Percentiles rank a stretch among this genome's conserved stretches.
Conservation (phyloP, 1,140 invertebrate genomes). For the Diabrotica undecimpunctata region DNA sequence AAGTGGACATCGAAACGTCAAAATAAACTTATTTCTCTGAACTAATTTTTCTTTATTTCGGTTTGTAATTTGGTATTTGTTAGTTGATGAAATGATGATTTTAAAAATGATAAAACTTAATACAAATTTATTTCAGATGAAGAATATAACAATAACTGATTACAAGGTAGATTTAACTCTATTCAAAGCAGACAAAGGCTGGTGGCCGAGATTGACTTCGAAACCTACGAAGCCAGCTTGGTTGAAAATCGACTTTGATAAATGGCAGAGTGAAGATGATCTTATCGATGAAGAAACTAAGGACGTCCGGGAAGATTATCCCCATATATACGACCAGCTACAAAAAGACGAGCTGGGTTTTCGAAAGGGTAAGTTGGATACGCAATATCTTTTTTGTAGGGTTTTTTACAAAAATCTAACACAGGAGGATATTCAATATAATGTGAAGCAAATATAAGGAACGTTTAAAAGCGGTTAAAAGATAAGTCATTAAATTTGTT, state of each 20-base stretch:
- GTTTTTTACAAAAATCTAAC: too few species aligned
- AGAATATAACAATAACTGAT: slow-evolving; percentile 62
- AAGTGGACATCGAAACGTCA: too few species aligned
- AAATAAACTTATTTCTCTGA: too few species aligned
- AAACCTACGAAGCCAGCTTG: slow-evolving; percentile 79
- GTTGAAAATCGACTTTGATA: slow-evolving; percentile 89
- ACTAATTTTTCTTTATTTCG: too few species aligned
- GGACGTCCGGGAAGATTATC: slow-evolving; percentile 70
- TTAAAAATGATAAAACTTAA: too few species aligned
- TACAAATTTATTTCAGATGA: slow-evolving; percentile 43
- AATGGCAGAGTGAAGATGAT: slow-evolving; percentile 71
- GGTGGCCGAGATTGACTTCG: slow-evolving; percentile 79
- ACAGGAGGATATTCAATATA: neutral
- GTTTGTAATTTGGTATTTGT: too few species aligned
- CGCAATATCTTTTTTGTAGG: neutral
- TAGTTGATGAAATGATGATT: too few species aligned
- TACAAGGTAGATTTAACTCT: slow-evolving; percentile 74
- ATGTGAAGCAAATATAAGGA: too few species aligned
- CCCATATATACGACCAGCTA: slow-evolving; percentile 69
- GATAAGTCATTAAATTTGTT: too few species aligned
- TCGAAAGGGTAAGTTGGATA: slow-evolving; percentile 58
- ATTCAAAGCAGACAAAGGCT: slow-evolving; percentile 64
- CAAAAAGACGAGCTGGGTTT: slow-evolving; percentile 79
- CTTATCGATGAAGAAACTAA: slow-evolving; percentile 62
- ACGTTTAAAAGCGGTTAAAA: too few species aligned